A percentile compares a stretch with the other conserved stretches of the same genome.
phyloP scores from a whole-genome alignment of 2,113 vertebrate species.

The Columba livia region DNA sequence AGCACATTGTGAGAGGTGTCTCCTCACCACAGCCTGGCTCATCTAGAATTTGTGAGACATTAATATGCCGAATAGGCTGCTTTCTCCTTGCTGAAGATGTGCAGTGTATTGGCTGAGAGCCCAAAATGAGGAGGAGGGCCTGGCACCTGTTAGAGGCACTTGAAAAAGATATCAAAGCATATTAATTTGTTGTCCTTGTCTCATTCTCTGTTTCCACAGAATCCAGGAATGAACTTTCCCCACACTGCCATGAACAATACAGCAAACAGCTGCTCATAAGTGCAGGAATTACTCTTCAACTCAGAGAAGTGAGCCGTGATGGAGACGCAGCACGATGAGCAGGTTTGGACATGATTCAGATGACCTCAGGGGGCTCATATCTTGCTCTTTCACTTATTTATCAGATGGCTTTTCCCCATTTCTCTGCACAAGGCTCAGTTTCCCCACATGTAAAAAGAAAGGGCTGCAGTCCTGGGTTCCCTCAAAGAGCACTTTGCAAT shows the following conservation, averaged over 20 bases:
- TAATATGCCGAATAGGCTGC: not conserved
- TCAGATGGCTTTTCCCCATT: not conserved
- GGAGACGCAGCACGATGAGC: not conserved
- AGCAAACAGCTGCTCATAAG: not conserved
- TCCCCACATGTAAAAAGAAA: not conserved
- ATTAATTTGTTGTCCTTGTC: not conserved
- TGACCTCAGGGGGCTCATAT: not conserved
- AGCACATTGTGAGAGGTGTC: accelerated
- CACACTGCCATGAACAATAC: not conserved
- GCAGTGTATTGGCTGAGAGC: not conserved
- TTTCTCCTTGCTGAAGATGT: not conserved
- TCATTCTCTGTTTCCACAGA: not conserved
- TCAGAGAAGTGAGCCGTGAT: accelerated
- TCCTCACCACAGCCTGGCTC: not conserved
- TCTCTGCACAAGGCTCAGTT: not conserved
- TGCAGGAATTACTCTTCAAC: not conserved
- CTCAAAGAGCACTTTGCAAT: not conserved
- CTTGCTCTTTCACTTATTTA: not conserved
- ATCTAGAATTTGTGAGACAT: not conserved
- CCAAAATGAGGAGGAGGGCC: not conserved
- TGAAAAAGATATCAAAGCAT: not conserved
- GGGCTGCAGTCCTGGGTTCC: not conserved
- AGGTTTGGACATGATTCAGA: not conserved
- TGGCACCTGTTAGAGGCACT: not conserved
- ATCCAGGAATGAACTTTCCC: not conserved